Conservation (phyloP, 1,140 invertebrate species). For the Drosophila jambulina region DNA sequence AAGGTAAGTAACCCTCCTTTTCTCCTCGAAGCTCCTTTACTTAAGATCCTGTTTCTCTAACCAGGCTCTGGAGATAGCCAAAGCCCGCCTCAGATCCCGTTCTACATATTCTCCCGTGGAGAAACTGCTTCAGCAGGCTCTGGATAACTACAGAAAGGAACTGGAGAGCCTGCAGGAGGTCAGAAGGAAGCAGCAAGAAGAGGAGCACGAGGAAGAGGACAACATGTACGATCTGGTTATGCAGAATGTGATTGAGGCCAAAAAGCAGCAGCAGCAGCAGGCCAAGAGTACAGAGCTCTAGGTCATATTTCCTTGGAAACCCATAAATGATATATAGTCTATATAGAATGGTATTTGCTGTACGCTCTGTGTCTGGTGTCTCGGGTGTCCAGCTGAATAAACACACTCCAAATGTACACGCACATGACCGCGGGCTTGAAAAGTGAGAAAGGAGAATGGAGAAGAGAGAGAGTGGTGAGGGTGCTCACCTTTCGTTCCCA, state of each 20-base stretch:
- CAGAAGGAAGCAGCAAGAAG: not conserved
- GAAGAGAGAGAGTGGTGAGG: conserved; percentile 2
- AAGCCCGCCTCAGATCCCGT: conserved; percentile 79
- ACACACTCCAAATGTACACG: conserved; percentile 47
- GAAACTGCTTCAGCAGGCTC: conserved; percentile 69
- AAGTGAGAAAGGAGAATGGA: conserved; percentile 14
- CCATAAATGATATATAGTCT: conserved; percentile 14
- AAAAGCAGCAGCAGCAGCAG: conserved; percentile 45
- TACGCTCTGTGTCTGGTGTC: conserved; percentile 40
- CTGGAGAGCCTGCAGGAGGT: conserved; percentile 37
- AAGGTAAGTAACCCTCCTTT: conserved; percentile 48
- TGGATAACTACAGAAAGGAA: conserved; percentile 74
- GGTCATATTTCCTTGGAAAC: conserved; percentile 49
- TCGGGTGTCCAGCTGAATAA: conserved; percentile 68
- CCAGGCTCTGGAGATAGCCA: conserved; percentile 79
- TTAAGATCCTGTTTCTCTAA: not conserved
- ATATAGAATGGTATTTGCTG: conserved; percentile 18
- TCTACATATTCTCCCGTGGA: conserved; percentile 81
- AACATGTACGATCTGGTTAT: conserved; percentile 66
- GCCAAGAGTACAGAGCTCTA: conserved; percentile 30
- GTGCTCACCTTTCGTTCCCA: conserved; percentile 51
- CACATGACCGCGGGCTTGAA: conserved; percentile 37
- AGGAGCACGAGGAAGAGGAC: conserved; percentile 32
- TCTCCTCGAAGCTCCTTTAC: not conserved
- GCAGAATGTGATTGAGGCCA: conserved; percentile 63